phyloP scores from a whole-genome alignment of 2,888 invertebrate genomes.

The Acleris literana region DNA sequence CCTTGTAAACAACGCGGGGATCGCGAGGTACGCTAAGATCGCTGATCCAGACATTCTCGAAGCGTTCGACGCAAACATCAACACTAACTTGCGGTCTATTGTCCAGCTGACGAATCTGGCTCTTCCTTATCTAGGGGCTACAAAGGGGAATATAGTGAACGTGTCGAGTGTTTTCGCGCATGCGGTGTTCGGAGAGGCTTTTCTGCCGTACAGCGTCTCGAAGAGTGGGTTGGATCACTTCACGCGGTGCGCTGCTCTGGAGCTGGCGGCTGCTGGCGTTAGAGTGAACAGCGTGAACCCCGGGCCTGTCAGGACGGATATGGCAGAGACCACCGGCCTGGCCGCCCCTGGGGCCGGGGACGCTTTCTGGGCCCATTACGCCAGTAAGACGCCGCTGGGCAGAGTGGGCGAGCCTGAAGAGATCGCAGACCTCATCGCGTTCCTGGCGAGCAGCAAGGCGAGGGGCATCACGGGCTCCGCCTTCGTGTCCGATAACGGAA shows the following conservation, averaged over 20 bases:
- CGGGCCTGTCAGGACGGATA: constrained; percentile 84
- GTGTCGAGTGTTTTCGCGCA: constrained; percentile 50
- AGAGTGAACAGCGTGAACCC: constrained; percentile 82
- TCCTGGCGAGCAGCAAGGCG: not conserved
- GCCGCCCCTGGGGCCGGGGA: constrained; percentile 49
- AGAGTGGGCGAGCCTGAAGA: constrained; percentile 49
- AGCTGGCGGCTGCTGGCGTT: constrained; percentile 70
- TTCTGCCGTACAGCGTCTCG: constrained; percentile 83
- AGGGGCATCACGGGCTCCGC: not conserved
- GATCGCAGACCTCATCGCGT: constrained; percentile 16
- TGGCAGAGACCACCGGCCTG: constrained; percentile 23
- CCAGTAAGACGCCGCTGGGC: constrained; percentile 40
- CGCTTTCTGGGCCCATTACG: constrained; percentile 66
- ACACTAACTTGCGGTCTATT: constrained; percentile 50
- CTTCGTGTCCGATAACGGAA: not conserved
- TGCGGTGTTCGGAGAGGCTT: constrained; percentile 29
- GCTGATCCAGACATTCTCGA: constrained; percentile 39
- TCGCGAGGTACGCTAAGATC: constrained; percentile 39
- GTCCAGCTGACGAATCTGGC: constrained; percentile 48
- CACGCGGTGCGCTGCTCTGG: constrained; percentile 87
- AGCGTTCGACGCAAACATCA: constrained; percentile 49
- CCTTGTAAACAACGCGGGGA: constrained; percentile 52
- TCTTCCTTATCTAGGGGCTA: constrained; percentile 48
- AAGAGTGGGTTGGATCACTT: constrained; percentile 91
- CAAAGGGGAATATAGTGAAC: constrained; percentile 57